Evolutionary conservation across 2,888 invertebrate genomes (phyloP), one percentile per base, ranked within the genome.

Genomic region (Lacanobia oleracea): DNA sequence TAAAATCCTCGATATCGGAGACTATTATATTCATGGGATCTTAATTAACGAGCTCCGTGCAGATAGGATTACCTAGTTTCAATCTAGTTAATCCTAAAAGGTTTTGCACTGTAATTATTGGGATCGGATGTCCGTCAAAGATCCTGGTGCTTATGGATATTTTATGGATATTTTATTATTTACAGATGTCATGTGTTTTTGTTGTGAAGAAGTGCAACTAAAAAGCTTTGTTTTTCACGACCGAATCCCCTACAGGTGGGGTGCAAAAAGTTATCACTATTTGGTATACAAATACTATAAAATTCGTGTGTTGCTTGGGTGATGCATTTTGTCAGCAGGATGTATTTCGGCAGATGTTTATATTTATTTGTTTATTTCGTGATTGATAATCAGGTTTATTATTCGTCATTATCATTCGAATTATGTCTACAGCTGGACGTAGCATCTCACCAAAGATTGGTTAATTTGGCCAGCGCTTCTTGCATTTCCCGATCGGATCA

Each of bases 71-170:
- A 78, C 79, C 67, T 77, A 54, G 72, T 75, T 83, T 85, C 84
- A 82, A 82, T 85, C 79, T 81, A 79, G 70, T 60, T 82, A 81
- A 85, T 79, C 83, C 77, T 61, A 43, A 83, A 65, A 67, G 72
- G 54, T 67, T 69, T 43, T 70, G 21, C 62, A 40, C 21, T 37
- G 45, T 60, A 56, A 69, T 62, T 67, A 73, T 65, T 40, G 45
- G 0, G 14, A 76, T 54, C 50, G 61, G 43, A 69, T 59, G 50
- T 63, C 62, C 16, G 51, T 40, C 10, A 57, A n/a, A 27, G 14
- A 66, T 59, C 8, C 14, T 51, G 27, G 12, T 63, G 18, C 23
- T 73, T 27, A 1, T 53, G 21, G 8, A 54, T 64, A 27, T 65
- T 37, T 73, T 27, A 1, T 53, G 21, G 8, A 54, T 64, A 27